Conservation (phyloP, 1,140 invertebrate genomes). For the Sarcophaga bullata region DNA sequence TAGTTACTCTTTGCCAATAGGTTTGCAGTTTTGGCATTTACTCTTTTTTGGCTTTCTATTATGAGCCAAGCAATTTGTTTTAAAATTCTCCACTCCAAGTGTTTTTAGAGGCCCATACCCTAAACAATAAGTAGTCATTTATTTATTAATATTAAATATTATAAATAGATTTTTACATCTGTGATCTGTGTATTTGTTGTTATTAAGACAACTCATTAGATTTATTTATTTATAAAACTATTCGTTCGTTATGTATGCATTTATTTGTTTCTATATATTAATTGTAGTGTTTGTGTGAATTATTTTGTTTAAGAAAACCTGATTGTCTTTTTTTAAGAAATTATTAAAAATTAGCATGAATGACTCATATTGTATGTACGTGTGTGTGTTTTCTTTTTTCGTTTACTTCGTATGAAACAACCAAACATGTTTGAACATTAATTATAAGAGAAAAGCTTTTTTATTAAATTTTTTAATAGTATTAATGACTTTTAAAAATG, state of each 20-base stretch:
- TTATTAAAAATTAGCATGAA: conserved; percentile 3
- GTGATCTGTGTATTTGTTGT: background rate
- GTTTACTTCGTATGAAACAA: background rate
- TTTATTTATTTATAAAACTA: background rate
- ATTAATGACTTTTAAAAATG: no score
- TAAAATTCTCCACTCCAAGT: background rate
- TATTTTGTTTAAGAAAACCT: background rate
- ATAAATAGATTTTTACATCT: background rate
- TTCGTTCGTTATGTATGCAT: background rate
- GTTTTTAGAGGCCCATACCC: background rate
- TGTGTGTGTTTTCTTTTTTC: background rate
- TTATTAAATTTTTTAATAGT: no score
- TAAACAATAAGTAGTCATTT: conserved; percentile 1
- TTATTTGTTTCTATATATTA: background rate
- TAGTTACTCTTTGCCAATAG: no score
- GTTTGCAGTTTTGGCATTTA: no score
- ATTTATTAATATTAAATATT: background rate
- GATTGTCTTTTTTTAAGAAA: background rate
- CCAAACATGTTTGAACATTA: background rate
- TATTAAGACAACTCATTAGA: background rate
- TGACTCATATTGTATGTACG: background rate
- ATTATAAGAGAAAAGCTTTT: no score
- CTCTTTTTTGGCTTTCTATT: no score
- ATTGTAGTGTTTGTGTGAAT: background rate
- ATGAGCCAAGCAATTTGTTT: no score